Percentiles rank a stretch among this genome's conserved stretches.
Evolutionary conservation across 2,113 vertebrate genomes (phyloP).

Genomic region (Chrysemys picta): DNA sequence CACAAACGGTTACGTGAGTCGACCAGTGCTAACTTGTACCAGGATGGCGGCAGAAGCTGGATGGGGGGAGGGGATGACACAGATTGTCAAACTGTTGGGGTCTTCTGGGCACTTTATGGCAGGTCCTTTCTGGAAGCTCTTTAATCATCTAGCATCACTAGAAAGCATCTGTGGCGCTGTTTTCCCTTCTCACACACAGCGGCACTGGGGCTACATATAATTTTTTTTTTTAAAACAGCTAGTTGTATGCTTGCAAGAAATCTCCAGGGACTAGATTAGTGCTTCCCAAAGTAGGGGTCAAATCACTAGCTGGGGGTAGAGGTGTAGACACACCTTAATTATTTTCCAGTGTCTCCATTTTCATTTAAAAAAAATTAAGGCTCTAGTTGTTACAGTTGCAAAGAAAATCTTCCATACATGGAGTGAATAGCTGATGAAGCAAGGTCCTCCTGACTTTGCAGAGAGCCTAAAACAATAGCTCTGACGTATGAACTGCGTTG

Average conservation of each 20-base stretch:
- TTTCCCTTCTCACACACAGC: not conserved
- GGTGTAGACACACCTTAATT: not conserved
- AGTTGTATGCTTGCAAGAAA: not conserved
- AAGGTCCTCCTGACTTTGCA: not conserved
- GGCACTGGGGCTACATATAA: too few species aligned
- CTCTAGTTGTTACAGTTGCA: not conserved
- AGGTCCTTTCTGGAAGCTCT: not conserved
- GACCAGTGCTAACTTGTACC: not conserved
- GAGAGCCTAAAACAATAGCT: not conserved
- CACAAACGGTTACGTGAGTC: not conserved
- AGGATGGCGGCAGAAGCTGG: not conserved
- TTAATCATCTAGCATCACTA: not conserved
- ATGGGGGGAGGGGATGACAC: not conserved
- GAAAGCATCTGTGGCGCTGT: not conserved
- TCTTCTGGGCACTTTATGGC: not conserved
- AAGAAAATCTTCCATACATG: not conserved
- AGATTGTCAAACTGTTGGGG: not conserved
- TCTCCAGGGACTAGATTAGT: not conserved
- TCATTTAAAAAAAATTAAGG: not conserved
- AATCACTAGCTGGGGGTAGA: not conserved
- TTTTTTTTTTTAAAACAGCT: not conserved
- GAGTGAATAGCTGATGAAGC: not conserved
- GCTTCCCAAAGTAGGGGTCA: not conserved
- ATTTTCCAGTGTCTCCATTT: not conserved
- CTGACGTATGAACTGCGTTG: not conserved